Percentiles rank a stretch among this genome's conserved stretches.
Evolutionary conservation across 2,113 vertebrate genomes (phyloP).

Genomic region (Micronisus gabar): DNA sequence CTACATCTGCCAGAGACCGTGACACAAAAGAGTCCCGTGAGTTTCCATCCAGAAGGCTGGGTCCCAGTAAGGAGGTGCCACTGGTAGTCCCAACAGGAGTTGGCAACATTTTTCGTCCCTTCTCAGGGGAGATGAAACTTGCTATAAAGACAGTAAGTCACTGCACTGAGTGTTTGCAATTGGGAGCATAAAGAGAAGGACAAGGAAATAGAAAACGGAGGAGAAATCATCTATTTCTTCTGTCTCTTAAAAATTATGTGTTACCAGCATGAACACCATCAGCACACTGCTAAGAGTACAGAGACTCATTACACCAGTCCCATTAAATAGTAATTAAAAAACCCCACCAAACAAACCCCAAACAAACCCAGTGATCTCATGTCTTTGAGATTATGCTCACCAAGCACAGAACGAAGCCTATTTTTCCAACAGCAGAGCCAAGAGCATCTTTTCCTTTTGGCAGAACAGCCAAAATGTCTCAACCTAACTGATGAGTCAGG

Average conservation of each 20-base stretch:
- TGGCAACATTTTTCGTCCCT: constrained; percentile 85
- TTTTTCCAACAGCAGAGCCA: background rate
- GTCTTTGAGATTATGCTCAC: background rate
- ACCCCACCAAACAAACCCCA: background rate
- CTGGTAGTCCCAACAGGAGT: constrained; percentile 81
- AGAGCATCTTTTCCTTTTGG: background rate
- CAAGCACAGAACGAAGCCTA: background rate
- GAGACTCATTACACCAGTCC: background rate
- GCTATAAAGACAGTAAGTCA: constrained; percentile 71
- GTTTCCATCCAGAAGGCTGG: constrained; percentile 93
- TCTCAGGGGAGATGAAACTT: constrained; percentile 95
- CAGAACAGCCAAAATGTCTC: background rate
- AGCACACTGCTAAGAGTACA: background rate
- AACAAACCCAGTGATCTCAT: background rate
- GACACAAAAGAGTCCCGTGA: constrained; percentile 96
- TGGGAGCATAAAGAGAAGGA: background rate
- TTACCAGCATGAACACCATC: background rate
- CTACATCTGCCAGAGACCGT: constrained; percentile 89
- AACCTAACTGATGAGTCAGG: constrained; percentile 4
- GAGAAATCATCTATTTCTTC: background rate
- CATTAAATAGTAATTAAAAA: background rate
- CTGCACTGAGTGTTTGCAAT: background rate
- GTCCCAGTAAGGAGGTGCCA: constrained; percentile 88
- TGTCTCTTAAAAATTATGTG: background rate
- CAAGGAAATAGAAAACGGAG: background rate